phyloP scores from a whole-genome alignment of 2,113 vertebrate genomes.

The Limnothrissa miodon region DNA sequence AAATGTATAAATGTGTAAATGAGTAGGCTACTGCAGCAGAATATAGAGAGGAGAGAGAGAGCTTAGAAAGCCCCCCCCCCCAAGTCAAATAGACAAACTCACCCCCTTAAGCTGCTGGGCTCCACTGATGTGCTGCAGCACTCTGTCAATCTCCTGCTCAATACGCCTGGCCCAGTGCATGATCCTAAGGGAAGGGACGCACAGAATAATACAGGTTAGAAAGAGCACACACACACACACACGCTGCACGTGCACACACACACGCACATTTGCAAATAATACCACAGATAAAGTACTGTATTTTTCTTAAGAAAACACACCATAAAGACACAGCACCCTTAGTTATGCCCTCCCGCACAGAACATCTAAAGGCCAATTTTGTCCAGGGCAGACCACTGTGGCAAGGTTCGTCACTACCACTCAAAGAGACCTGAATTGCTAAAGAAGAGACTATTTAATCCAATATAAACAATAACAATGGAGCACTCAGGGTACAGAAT shows the following conservation, averaged over 20 bases:
- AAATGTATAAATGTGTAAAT: no score
- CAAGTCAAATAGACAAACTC: constrained; percentile 56
- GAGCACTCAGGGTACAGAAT: not conserved
- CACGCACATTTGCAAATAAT: not conserved
- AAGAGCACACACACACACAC: constrained; percentile 23
- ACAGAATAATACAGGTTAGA: constrained; percentile 39
- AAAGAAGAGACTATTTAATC: not conserved
- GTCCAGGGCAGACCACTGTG: not conserved
- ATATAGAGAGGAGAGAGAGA: no score
- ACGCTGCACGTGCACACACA: not conserved
- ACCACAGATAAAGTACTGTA: not conserved
- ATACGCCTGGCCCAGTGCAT: constrained; percentile 96
- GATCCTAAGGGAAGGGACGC: constrained; percentile 80
- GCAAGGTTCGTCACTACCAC: not conserved
- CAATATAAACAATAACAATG: not conserved
- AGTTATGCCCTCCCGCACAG: not conserved
- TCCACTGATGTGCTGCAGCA: constrained; percentile 95
- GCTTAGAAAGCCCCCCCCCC: no score
- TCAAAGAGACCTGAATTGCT: not conserved
- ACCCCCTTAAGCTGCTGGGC: constrained; percentile 93
- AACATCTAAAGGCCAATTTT: not conserved
- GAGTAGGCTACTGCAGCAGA: no score
- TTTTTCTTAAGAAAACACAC: not conserved
- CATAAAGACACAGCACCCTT: not conserved
- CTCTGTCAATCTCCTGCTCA: constrained; percentile 95